Conservation (phyloP, 23 tunicate species). For the Styela clava region DNA sequence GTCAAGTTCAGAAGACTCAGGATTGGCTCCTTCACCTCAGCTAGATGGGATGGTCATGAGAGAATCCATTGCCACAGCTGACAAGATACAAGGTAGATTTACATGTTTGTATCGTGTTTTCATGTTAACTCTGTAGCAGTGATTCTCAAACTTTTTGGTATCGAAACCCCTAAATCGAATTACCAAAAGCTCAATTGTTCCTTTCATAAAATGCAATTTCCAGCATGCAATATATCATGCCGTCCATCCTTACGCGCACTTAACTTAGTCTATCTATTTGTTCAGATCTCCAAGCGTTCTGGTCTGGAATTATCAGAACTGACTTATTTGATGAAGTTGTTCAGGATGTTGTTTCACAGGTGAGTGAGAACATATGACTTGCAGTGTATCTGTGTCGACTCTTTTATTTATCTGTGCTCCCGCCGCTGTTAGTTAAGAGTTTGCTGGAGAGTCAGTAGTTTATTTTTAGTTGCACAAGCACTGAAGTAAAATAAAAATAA, state of each 20-base stretch:
- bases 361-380: slow-evolving; percentile 17
- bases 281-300: slow-evolving; percentile 68
- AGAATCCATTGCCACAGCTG: slow-evolving; percentile 46
- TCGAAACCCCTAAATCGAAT: too few species aligned
- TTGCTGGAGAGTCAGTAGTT: too few species aligned
- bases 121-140: not conserved
- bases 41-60: slow-evolving; percentile 77
- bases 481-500: too few species aligned
- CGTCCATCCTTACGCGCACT: too few species aligned
- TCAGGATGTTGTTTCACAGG: slow-evolving; percentile 54
- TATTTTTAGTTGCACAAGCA: too few species aligned
- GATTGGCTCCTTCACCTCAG: slow-evolving; percentile 61
- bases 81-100: slow-evolving; percentile 64
- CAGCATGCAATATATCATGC: not conserved
- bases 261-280: too few species aligned
- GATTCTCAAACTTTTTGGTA: too few species aligned
- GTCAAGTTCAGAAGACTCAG: slow-evolving; percentile 89
- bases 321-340: slow-evolving; percentile 78
- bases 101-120: not conserved
- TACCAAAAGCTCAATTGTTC: not conserved
- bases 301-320: slow-evolving; percentile 56
- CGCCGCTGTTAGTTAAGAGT: too few species aligned
- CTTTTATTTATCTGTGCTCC: too few species aligned
- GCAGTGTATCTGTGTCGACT: too few species aligned
- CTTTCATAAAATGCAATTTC: not conserved